Conservation (phyloP, 2,888 invertebrate genomes). For the Hemaris fuciformis region DNA sequence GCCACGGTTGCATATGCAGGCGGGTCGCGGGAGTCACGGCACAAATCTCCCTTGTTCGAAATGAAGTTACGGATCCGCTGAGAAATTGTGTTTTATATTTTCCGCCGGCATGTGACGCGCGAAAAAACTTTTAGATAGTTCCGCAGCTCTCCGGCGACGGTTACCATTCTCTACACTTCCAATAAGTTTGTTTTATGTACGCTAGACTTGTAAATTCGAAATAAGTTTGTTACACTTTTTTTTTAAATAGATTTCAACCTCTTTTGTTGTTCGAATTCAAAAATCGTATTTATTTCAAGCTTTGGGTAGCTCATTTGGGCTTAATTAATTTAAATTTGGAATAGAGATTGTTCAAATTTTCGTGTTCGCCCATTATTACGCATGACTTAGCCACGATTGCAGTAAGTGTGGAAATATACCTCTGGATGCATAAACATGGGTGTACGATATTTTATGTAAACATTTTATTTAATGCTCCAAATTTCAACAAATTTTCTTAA, state of each 20-base stretch:
- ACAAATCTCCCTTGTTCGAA: slow-evolving; percentile 66
- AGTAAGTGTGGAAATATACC: too few relatives aligned
- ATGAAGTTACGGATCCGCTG: slow-evolving; percentile 71
- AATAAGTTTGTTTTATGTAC: slow-evolving; percentile 6
- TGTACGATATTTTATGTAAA: too few relatives aligned
- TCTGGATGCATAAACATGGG: too few relatives aligned
- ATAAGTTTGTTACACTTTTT: neutral
- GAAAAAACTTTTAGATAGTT: slow-evolving; percentile 63
- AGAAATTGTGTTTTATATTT: slow-evolving; percentile 72
- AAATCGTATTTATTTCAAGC: neutral
- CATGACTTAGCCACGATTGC: too few relatives aligned
- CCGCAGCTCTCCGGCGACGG: slow-evolving; percentile 19
- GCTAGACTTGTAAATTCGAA: slow-evolving; percentile 1
- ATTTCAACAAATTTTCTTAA: too few relatives aligned
- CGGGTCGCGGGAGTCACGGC: slow-evolving; percentile 35
- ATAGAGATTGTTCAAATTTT: too few relatives aligned
- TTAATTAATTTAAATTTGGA: too few relatives aligned
- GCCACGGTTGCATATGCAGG: slow-evolving; percentile 62
- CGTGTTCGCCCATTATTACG: too few relatives aligned
- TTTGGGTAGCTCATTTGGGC: too few relatives aligned
- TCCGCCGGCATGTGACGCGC: slow-evolving; percentile 53
- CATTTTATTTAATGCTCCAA: too few relatives aligned
- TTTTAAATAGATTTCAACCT: neutral
- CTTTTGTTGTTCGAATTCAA: neutral
- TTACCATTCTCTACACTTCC: neutral